Evolutionary conservation across 1,140 invertebrate species (phyloP).

Genomic region (Metaphire vulgaris): DNA sequence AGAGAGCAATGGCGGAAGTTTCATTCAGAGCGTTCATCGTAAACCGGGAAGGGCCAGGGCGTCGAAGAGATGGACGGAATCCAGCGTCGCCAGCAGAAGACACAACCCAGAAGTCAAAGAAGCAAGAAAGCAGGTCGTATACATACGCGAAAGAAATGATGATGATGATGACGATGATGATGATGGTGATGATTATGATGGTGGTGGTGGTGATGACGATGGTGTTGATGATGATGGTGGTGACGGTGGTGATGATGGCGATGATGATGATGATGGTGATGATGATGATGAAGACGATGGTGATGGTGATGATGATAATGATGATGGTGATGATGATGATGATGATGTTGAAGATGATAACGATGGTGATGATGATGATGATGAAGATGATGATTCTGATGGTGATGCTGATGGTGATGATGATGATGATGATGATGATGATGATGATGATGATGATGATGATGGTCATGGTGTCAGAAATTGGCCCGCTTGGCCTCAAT

Average conservation of each 20-base stretch:
- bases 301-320: constrained; percentile 7
- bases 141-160: background rate
- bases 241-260: constrained; percentile 8
- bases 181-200: constrained; percentile 27
- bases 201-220: constrained; percentile 23
- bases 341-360: constrained; percentile 27
- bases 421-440: constrained; percentile 23
- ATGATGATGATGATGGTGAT: constrained; percentile 27
- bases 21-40: constrained; percentile 15
- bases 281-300: constrained; percentile 22
- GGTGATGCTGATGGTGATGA: constrained; percentile 4
- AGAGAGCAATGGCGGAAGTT: background rate
- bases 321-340: constrained; percentile 15
- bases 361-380: constrained; percentile 23
- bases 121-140: constrained; percentile 21
- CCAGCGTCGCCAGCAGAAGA: constrained; percentile 10
- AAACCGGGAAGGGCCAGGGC: no score
- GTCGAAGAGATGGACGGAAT: constrained; percentile 12
- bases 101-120: constrained; percentile 19
- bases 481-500: no score
- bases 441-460: constrained; percentile 27
- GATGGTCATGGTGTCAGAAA: constrained; percentile 21
- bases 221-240: constrained; percentile 7
- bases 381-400: constrained; percentile 20
- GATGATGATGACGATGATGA: constrained; percentile 6